phyloP scores from a whole-genome alignment of 2,113 vertebrate species.

The Tamias sibiricus region DNA sequence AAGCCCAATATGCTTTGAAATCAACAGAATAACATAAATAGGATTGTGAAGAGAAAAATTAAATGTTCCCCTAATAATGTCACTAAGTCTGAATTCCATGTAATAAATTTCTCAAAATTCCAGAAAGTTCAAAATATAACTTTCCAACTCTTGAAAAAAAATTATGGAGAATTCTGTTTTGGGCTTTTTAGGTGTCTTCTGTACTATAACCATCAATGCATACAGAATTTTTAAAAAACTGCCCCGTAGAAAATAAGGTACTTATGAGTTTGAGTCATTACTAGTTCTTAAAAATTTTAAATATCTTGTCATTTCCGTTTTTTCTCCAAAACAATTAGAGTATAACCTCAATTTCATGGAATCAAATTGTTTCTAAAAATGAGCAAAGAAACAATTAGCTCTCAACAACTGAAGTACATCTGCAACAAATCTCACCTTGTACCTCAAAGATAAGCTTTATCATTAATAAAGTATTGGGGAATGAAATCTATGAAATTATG shows the following conservation, averaged over 20 bases:
- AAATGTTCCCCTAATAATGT: background rate
- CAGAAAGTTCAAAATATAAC: background rate
- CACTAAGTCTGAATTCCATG: background rate
- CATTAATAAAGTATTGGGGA: background rate
- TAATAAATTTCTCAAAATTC: slow-evolving; percentile 36
- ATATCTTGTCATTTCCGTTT: background rate
- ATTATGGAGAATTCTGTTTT: background rate
- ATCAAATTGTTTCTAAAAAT: slow-evolving; percentile 38
- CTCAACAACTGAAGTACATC: background rate
- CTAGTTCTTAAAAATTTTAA: background rate
- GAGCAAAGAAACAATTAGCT: background rate
- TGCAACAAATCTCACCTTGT: no score
- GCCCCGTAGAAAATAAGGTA: background rate
- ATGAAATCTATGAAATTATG: no score
- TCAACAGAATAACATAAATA: background rate
- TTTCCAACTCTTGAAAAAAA: slow-evolving; percentile 34
- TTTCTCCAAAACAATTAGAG: background rate
- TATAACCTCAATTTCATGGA: background rate
- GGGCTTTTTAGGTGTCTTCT: slow-evolving; percentile 6
- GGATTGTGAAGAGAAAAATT: slow-evolving; percentile 45
- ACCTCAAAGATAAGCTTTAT: background rate
- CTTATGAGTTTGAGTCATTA: slow-evolving; percentile 18
- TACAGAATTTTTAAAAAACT: slow-evolving; percentile 34
- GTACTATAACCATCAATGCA: background rate
- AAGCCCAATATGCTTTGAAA: background rate